phyloP scores from a whole-genome alignment of 1,140 invertebrate species.

The Drosophila chauvacae region DNA sequence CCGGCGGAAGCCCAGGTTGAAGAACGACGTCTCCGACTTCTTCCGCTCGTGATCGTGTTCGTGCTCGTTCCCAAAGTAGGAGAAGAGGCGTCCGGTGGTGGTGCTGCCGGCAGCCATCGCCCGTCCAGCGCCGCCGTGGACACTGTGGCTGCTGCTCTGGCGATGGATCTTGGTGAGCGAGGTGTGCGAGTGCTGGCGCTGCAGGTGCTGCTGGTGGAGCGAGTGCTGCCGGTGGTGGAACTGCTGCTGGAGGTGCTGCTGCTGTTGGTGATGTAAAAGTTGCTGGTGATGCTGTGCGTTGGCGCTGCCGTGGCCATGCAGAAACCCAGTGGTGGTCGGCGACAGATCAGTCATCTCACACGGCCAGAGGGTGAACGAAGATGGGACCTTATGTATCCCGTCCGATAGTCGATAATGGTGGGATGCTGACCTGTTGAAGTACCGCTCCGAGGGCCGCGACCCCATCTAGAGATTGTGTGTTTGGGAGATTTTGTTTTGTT shows the following conservation, averaged over 20 bases:
- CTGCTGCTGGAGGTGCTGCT: conserved; percentile 50
- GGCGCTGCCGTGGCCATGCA: conserved; percentile 74
- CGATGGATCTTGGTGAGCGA: conserved; percentile 73
- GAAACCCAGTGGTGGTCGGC: conserved; percentile 79
- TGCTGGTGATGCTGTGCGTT: conserved; percentile 73
- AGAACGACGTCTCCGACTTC: conserved; percentile 82
- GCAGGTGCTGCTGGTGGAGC: conserved; percentile 59
- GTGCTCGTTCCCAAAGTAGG: conserved; percentile 81
- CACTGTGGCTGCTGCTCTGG: conserved; percentile 73
- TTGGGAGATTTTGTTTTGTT: conserved; percentile 22
- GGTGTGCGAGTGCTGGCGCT: conserved; percentile 77
- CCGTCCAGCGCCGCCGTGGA: conserved; percentile 55
- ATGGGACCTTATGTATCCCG: conserved; percentile 95
- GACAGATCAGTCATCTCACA: conserved; percentile 85
- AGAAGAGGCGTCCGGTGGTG: conserved; percentile 72
- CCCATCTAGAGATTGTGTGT: conserved; percentile 71
- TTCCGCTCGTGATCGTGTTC: conserved; percentile 80
- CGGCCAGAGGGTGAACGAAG: conserved; percentile 91
- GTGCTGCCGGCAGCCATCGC: conserved; percentile 56
- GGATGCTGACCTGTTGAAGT: conserved; percentile 85
- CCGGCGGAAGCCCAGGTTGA: conserved; percentile 80
- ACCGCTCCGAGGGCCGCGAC: conserved; percentile 85
- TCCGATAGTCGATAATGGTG: conserved; percentile 89
- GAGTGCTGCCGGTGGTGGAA: conserved; percentile 58
- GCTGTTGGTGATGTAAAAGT: conserved; percentile 69